Evolutionary conservation across 2,888 invertebrate species (phyloP), one percentile per base, ranked within the genome.

Genomic region (Blastobasis adustella): DNA sequence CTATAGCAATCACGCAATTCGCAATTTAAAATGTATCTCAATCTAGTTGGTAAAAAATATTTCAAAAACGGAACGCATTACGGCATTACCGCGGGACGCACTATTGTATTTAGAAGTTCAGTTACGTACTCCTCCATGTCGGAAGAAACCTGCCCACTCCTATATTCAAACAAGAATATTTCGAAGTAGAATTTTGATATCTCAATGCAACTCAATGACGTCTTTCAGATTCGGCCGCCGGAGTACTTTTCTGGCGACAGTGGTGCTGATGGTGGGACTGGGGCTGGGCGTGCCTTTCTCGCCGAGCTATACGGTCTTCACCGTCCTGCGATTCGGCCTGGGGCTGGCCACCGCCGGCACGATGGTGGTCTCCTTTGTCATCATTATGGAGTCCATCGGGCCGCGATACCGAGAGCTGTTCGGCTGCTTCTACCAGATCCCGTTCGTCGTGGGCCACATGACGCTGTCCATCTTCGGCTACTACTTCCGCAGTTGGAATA

Each of bases 331-430:
- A 56, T 93, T 95, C 71, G 69, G 94, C 47, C 89, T 91, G 10
- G 95, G 94, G 0, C 68, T 93, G 51, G 93, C 93, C n/a, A 93
- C 93, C 0, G 93, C 95, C 6, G 96, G 95, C 39, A 93, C 94
- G 6, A 96, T 96, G 94, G 92, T 94, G 45, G 92, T 94, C 46
- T 92, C 92, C 58, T 93, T 93, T 62, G 93, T 93, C 1, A 82
- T 93, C 23, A 79, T 92, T 37, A 92, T 93, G 92, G 93, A 93
- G 66, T 79, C 91, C 0, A 83, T 92, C 5, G 92, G 93, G 0
- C 76, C 85, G 0, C 77, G 79, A 45, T 90, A 85, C 61, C 76
- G 91, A 5, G 91, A 90, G 56, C 58, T 84, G 4, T 62, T 91
- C 7, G 91, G 91, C 0, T 91, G 93, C 48, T 67, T 93, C 3